Conservation (phyloP, 1,140 invertebrate species). For the Drosophila ogumai region DNA sequence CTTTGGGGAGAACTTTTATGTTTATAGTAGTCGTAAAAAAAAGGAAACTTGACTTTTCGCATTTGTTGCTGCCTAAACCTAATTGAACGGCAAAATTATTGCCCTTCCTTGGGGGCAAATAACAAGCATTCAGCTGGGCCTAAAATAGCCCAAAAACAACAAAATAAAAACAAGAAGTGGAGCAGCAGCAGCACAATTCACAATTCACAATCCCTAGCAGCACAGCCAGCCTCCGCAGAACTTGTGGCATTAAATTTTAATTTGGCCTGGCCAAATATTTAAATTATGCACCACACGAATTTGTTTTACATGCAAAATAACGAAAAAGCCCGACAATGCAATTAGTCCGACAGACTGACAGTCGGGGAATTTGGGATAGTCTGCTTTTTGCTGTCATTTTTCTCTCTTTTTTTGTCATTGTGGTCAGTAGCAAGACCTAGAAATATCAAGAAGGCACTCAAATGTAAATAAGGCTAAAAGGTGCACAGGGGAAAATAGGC, state of each 20-base stretch:
- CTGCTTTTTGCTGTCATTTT: conserved; percentile 2
- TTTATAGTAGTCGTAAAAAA: conserved; percentile 74
- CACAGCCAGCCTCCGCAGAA: neutral
- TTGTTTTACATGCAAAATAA: conserved; percentile 50
- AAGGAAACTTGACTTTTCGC: conserved; percentile 66
- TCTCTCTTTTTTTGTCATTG: conserved; percentile 12
- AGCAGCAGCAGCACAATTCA: conserved; percentile 7
- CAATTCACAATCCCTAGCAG: conserved; percentile 8
- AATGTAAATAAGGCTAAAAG: conserved; percentile 65
- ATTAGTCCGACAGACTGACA: conserved; percentile 52
- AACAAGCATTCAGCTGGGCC: conserved; percentile 42
- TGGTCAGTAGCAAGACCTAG: conserved; percentile 11
- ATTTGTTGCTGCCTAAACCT: conserved; percentile 73
- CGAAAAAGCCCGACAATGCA: conserved; percentile 55
- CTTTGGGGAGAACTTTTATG: conserved; percentile 72
- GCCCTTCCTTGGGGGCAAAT: conserved; percentile 56
- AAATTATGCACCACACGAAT: conserved; percentile 53
- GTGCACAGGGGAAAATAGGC: conserved; percentile 19
- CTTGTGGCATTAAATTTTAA: conserved; percentile 43
- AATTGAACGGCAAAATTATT: conserved; percentile 82
- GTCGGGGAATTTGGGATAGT: conserved; percentile 25
- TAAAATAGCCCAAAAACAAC: conserved; percentile 23
- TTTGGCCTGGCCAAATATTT: conserved; percentile 54
- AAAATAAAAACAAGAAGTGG: neutral
- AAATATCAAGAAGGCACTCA: conserved; percentile 34